A percentile compares a stretch with the other conserved stretches of the same genome.
These are phyloP conservation scores for Strigops habroptila DNA, from an alignment of 2,113 vertebrate species.

Conservation along the genomic window DNA sequence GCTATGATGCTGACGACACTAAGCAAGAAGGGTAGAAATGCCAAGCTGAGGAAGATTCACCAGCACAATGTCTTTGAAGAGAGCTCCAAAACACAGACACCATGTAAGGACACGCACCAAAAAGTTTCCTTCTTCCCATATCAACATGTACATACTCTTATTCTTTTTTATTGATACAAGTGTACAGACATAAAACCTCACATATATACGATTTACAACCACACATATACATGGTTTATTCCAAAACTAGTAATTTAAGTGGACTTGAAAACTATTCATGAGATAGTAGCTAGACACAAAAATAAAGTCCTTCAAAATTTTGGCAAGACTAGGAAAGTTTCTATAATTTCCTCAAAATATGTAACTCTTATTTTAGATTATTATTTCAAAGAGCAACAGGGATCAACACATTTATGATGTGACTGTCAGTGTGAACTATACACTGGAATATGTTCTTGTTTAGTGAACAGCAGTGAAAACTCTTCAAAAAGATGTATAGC, in stretches of 20 bases:
- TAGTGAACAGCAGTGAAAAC: not conserved
- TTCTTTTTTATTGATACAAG: not conserved
- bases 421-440: not conserved
- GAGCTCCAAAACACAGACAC: not conserved
- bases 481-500: not conserved
- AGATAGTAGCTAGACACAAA: not conserved
- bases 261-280: not conserved
- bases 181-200: not conserved
- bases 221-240: not conserved
- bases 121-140: not conserved
- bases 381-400: not conserved
- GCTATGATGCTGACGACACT: not conserved
- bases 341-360: not conserved
- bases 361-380: not conserved
- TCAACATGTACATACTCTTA: not conserved
- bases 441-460: not conserved
- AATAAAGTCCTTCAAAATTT: not conserved
- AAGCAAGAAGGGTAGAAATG: not conserved
- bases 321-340: not conserved
- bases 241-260: not conserved
- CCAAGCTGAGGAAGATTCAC: not conserved
- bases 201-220: not conserved
- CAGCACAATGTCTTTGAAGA: not conserved
- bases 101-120: fast-evolving
- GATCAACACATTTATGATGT: not conserved